Base-by-base conservation (phyloP, 2,888 invertebrate species). In the Coremacera marginata region DNA sequence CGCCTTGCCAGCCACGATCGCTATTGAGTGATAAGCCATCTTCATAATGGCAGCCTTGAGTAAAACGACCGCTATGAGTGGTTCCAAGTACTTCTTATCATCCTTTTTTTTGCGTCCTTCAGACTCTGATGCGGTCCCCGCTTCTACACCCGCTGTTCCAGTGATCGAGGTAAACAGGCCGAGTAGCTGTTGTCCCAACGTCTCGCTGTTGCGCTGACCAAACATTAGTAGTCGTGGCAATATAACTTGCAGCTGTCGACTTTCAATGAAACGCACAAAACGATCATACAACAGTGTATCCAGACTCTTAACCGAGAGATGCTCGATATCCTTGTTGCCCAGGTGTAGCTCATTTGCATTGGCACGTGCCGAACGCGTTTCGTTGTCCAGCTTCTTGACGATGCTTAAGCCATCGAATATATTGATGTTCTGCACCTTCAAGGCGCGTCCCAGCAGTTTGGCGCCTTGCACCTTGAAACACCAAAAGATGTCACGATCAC, bases 1-100 rank as follows among this genome's bases (percentile, higher is more conserved):
- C 4, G 96, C 95, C 85, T 95, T 95, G 82, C 95, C 95, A 22
- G 96, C 95, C 82, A 96, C 92, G 19, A 93, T 90, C 9, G 94
- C 94, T 73, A 95, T 93, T 25, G 93, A 93, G 82, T 94, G 93
- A 88, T 94, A 94, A 3, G 94, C 94, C 89, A 94, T 92, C 22
- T 94, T 93, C 22, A 95, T 89, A 85, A 95, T 93, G 52, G 93
- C 93, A 31, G 93, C 93, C 86, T 95, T 95, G 75, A 94, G 91
- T 67, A 94, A 92, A 49, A 94, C 90, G 14, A 93, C 93, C 77
- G 93, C 93, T 44, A 94, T 89, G 77, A 94, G 91, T 0, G 94
- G 93, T 0, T 92, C 93, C 76, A 93, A 91, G 89, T 92, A 91
- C 84, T 93, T 93, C n/a, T 88, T 88, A 76, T 88, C 88, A 25